Evolutionary conservation across 37 sponge, comb jelly and placozoan genomes (phyloP), one percentile per base, ranked within the genome.

Genomic region (Aplysina aerophoba): DNA sequence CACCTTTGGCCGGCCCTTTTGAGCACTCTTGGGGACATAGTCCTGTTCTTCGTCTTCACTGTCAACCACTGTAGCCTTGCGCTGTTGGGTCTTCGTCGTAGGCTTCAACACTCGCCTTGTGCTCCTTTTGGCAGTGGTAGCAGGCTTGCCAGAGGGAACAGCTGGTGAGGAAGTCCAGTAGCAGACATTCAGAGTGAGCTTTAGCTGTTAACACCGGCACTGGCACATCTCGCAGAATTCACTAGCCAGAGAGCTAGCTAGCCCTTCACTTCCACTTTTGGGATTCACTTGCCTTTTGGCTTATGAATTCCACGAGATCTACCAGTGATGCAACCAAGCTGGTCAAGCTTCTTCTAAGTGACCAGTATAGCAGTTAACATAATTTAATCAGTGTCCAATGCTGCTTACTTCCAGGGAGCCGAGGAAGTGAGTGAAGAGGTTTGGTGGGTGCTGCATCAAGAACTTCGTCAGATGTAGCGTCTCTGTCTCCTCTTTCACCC

Each of bases 31-130:
- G 16, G 65, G 65, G 58, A 64, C 16, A 33, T 64, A 81, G 16
- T 64, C 63, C 14, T 81, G 41, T 34, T 60, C 63, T 57, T 81
- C 82, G 33, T 81, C 82, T 59, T 60, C 41, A 39, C 65, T 64
- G 82, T 31, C 34, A 3, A 14, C 77, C 50, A 24, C 28, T 8
- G 12, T 4, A 75, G 50, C 53, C 53, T 6, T 17, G 20, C 53
- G 37, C 4, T 31, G 14, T 39, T 3, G 54, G 37, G 53, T 1
- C n/a, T 36, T 75, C 13, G 44, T 75, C 12, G 54, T 24, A 40
- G 78, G 19, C n/a, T 75, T 75, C 3, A 6, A 8, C 14, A 6
- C 44, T 41, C 27, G 63, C 63, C 25, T 4, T 2, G n/a, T 62
- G 4, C 27, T 62, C 63, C 25, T 62, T 11, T 2, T 62, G 25